A percentile compares a stretch with the other conserved stretches of the same genome.
Evolutionary conservation across 2,797 vertebrate genomes (phyloP).

Genomic region (Tokudaia muenninki): DNA sequence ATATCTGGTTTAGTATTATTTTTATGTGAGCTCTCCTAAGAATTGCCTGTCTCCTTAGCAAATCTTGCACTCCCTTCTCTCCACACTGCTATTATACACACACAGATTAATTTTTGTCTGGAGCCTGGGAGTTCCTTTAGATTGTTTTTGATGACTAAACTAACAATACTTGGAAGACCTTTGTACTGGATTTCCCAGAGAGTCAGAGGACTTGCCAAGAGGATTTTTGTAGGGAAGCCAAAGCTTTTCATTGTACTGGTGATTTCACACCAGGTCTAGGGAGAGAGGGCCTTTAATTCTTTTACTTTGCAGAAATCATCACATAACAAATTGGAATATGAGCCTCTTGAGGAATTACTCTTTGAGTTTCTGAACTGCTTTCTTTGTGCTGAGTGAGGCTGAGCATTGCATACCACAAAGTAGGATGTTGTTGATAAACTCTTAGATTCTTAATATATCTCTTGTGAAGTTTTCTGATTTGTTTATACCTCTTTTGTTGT

Average conservation of each 20-base stretch:
- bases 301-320: constrained; percentile 50
- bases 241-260: constrained; percentile 60
- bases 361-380: neutral
- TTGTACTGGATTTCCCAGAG: constrained; percentile 72
- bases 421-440: neutral
- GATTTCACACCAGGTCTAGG: constrained; percentile 13
- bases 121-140: constrained; percentile 37
- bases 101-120: constrained; percentile 66
- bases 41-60: constrained; percentile 33
- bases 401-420: neutral
- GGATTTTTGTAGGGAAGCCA: constrained; percentile 51
- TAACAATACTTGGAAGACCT: constrained; percentile 68
- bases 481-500: neutral
- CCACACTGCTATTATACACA: neutral
- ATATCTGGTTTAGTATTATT: neutral
- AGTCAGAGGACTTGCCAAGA: constrained; percentile 58
- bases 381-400: neutral
- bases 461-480: neutral
- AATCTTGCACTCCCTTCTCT: neutral
- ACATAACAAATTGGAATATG: neutral
- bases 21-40: neutral
- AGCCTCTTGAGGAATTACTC: neutral
- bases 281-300: constrained; percentile 56
- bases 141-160: constrained; percentile 78
- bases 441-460: neutral